These are phyloP conservation scores for Leucosticte australis DNA, from an alignment of 2,113 vertebrate species.

Conservation along the genomic window DNA sequence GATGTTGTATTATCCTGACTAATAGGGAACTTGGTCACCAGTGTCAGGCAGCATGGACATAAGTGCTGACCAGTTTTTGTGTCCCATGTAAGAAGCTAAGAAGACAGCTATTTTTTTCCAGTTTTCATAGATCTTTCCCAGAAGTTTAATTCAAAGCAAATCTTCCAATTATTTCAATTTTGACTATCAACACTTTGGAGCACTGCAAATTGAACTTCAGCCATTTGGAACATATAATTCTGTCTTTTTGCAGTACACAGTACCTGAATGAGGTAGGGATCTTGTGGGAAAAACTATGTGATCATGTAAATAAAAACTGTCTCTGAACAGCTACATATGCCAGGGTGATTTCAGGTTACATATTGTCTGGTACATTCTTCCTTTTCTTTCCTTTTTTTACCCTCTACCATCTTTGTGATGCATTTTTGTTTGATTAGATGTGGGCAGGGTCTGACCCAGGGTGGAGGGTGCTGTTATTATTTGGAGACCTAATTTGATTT, in stretches of 20 bases:
- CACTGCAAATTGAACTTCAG: not conserved
- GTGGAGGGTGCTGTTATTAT: not conserved
- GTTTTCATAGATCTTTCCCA: not conserved
- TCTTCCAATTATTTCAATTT: not conserved
- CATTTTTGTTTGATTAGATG: not conserved
- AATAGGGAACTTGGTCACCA: not conserved
- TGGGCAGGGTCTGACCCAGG: fast-evolving
- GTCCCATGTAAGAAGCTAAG: not conserved
- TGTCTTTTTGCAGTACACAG: not conserved
- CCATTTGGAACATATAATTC: not conserved
- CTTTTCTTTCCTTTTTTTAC: not conserved
- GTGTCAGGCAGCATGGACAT: not conserved
- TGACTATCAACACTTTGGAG: not conserved
- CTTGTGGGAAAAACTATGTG: not conserved
- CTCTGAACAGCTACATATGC: not conserved
- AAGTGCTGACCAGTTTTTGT: not conserved
- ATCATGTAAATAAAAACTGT: not conserved
- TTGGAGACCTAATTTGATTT: not conserved
- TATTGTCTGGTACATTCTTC: not conserved
- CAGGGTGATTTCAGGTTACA: not conserved
- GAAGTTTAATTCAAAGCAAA: not conserved
- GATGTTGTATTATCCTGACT: fast-evolving
- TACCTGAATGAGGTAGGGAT: not conserved
- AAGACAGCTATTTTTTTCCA: not conserved
- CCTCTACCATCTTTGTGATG: not conserved